Evolutionary conservation across 2,113 vertebrate genomes (phyloP).

Genomic region (Tenebrosternarchus preto): DNA sequence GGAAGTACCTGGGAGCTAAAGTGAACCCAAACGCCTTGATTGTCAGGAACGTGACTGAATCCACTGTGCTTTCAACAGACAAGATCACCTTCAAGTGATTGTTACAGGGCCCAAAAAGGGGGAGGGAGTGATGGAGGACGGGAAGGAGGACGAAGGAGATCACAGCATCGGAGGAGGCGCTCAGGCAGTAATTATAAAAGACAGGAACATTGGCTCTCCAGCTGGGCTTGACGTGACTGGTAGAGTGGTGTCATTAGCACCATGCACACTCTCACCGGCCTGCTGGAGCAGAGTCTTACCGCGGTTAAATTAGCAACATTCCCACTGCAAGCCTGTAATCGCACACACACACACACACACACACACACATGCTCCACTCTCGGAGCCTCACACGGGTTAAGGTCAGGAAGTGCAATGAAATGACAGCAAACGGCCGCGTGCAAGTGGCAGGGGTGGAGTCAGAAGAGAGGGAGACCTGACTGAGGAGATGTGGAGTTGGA

Average conservation of each 20-base stretch:
- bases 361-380: too few relatives aligned
- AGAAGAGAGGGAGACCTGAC: not conserved
- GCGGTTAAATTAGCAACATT: conserved; percentile 17
- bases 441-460: too few relatives aligned
- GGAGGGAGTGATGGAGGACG: not conserved
- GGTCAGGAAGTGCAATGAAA: not conserved
- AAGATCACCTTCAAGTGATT: conserved; percentile 29
- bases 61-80: conserved; percentile 28
- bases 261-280: not conserved
- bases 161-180: conserved; percentile 22
- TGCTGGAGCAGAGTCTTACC: conserved; percentile 1
- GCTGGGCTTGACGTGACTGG: conserved; percentile 60
- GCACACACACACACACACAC: not conserved
- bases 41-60: conserved; percentile 30
- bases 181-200: conserved; percentile 73
- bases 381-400: too few relatives aligned
- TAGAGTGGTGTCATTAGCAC: conserved; percentile 51
- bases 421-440: too few relatives aligned
- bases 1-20: not conserved
- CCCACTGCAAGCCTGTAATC: not conserved
- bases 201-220: conserved; percentile 68
- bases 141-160: not conserved
- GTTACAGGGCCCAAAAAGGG: not conserved
- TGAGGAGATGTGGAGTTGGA: conserved; percentile 12
- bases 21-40: not conserved